These are phyloP conservation scores for Cataglyphis rosenhaueri DNA, from an alignment of 2,888 invertebrate genomes.

Conservation along the genomic window DNA sequence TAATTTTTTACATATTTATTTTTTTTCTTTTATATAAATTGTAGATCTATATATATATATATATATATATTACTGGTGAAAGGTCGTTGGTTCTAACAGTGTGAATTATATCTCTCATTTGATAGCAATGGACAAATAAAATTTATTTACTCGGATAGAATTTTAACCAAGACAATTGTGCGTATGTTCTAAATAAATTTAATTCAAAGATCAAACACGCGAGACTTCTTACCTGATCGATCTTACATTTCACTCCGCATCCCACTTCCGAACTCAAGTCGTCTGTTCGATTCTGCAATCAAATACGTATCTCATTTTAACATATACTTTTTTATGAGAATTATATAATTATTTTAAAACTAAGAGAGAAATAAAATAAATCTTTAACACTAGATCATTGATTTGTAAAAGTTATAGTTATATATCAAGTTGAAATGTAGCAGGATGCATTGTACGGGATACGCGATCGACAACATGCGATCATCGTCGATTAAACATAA, in stretches of 20 bases:
- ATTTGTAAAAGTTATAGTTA: background rate
- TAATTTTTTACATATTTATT: background rate
- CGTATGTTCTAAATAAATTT: background rate
- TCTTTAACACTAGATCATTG: background rate
- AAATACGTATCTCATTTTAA: slow-evolving; percentile 64
- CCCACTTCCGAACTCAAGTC: slow-evolving; percentile 90
- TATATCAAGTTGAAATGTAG: background rate
- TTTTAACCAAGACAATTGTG: background rate
- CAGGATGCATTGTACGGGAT: background rate
- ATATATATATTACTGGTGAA: slow-evolving; percentile 2
- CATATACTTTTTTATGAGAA: no score
- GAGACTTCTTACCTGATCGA: slow-evolving; percentile 88
- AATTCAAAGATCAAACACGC: background rate
- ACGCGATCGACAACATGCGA: background rate
- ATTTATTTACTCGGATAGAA: background rate
- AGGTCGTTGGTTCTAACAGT: background rate
- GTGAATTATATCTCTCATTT: background rate
- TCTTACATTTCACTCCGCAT: slow-evolving; percentile 90
- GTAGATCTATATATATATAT: background rate
- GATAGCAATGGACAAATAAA: background rate
- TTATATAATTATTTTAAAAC: background rate
- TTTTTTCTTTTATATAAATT: background rate
- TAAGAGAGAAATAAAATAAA: background rate
- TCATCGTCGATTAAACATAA: background rate
- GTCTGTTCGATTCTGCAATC: slow-evolving; percentile 90